Evolutionary conservation across 2,797 vertebrate genomes (phyloP), one percentile per base, ranked within the genome.

Genomic region (Discoglossus pictus): DNA sequence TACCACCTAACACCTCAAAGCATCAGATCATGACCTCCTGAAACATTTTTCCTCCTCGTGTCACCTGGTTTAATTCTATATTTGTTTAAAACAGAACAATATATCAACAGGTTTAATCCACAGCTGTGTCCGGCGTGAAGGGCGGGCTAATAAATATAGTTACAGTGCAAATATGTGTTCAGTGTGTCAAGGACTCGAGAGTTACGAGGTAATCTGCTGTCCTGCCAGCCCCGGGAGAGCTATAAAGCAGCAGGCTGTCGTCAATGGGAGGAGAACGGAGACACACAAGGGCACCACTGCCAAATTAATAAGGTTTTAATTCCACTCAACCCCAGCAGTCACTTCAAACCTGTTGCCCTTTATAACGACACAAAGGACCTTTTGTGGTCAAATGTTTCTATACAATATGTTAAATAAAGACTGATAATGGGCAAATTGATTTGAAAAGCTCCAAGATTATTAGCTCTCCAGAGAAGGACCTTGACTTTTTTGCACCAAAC

Each of bases 181-280:
- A 71, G 72, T 73, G 36, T 82, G 78, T 80, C 78, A 80, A 77
- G 79, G 80, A 79, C 64, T 74, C 76, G 77, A 74, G 73, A 81
- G 78, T 78, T 79, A 82, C 0, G 13, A 85, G 75, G 82, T 83
- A 85, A 86, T 86, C 76, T 82, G 73, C 64, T 72, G 68, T 63
- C 74, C 75, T 1, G 42, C 74, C 50, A 42, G 80, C 70, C 81
- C 73, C 73, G 35, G 44, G 81, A 80, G 75, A 79, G 74, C 66
- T 79, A 79, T 83, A 83, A 83, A 76, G 43, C 53, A 51, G 55
- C 69, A 74, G 65, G 38, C 65, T 72, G 10, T 52, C 59, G 71
- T 76, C 80, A 75, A 59, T 50, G 43, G 73, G 68, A 78, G 66
- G 56, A 53, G 68, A 75, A 36, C 16, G 16, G 64, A 44, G 71